Evolutionary conservation across 2,113 vertebrate species (phyloP), one percentile per base, ranked within the genome.

Genomic region (Crypturellus undulatus): DNA sequence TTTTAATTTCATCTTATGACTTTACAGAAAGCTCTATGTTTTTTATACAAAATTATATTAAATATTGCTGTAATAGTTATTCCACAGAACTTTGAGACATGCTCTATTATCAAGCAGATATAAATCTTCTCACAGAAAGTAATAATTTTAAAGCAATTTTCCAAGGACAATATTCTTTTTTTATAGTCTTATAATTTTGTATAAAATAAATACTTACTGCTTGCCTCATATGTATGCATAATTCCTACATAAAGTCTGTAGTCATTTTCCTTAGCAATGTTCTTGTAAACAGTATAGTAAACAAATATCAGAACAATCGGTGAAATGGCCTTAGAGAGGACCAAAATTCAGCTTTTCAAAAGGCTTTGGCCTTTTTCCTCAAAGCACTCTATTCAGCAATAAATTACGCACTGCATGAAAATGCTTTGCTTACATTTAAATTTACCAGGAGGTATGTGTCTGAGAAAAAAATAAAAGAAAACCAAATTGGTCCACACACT

Each of bases 61-160:
- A 69, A 52, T 67, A 54, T 62, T 51, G 11, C 9, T 11, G 15
- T 18, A 60, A 19, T 0, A 14, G 3, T 5, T 34, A 14, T 54
- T 92, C 82, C 85, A 42, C 0, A 0, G 32, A 63, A 63, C 15
- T 83, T 68, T 0, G 0, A 12, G 32, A 25, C 22, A n/a, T 70
- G 85, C 82, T 56, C 42, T 21, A 9, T 73, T 30, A 75, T 16
- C 3, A 2, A 60, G 47, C 4, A 89, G 65, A 90, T 34, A 25
- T 1, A 59, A 70, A 51, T 64, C 12, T 63, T 71, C 38, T 60
- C 45, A 12, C 26, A 84, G 69, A 58, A 32, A 71, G 7, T 16
- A 38, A 58, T 69, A 71, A 38, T 5, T 5, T 71, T 73, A 10
- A 30, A 88, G 45, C 20, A 69, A 34, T 56, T 91, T 70, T 62